Base-by-base conservation (phyloP, 2,113 vertebrate species). In the Entomyzon cyanotis region DNA sequence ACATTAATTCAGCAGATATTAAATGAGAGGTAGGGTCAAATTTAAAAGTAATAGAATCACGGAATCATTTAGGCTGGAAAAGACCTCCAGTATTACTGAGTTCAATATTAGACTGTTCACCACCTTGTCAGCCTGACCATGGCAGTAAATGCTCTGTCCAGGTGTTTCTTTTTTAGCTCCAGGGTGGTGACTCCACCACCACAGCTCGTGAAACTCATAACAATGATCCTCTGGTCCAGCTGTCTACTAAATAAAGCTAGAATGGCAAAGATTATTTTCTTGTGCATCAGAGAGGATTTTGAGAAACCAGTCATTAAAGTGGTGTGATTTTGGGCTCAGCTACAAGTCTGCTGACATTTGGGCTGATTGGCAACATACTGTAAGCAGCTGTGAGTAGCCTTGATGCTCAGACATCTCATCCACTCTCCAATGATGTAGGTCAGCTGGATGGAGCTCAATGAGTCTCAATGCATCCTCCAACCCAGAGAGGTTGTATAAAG, bases 381-480 rank as follows among this genome's bases (percentile, higher is more conserved):
- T 6, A 62, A 37, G 42, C 44, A 82, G 13, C 11, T 33, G 28
- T 44, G 74, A 33, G 30, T 5, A 33, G 21, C 18, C 8, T 42
- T 35, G 25, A 33, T 52, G 31, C 28, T 56, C 5, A 2, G 10
- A 28, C 12, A 10, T 35, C 82, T 79, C 65, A 76, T 11, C 19
- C 21, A 19, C 7, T 3, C 9, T 15, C 30, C 0, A 1, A 0
- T 0, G 5, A 14, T 15, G 9, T 1, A 9, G 9, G 12, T 58
- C 37, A 46, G 33, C 4, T 55, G 47, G 42, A 13, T 47, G 35
- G 58, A 76, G 37, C 20, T 44, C 31, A 13, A 0, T 0, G 7
- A 4, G 6, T 30, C 25, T 74, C 24, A 49, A 2, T 0, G 4
- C 2, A 15, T 28, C 27, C 30, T 64, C 53, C 35, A 41, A 0